These are phyloP conservation scores for Anolis apletophallus DNA, from an alignment of 2,797 vertebrate genomes.

Conservation along the genomic window DNA sequence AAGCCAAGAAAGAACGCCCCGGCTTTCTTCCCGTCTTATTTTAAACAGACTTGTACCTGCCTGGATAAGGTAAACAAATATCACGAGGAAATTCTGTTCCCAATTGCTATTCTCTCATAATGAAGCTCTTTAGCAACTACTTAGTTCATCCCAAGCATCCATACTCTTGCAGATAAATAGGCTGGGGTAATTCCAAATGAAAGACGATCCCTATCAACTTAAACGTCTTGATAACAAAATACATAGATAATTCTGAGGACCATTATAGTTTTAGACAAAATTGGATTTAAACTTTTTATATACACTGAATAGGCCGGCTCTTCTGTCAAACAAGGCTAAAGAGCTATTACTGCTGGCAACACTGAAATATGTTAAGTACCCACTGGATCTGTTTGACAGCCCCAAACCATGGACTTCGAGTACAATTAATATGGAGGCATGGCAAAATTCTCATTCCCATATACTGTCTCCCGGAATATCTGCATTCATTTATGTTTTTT, in stretches of 20 bases:
- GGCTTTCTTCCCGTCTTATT: not conserved
- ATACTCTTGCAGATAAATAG: not conserved
- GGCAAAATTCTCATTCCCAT: not conserved
- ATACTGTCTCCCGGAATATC: too few relatives aligned
- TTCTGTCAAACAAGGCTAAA: not conserved
- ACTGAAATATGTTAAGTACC: not conserved
- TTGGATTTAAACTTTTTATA: not conserved
- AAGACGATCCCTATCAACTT: not conserved
- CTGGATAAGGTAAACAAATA: not conserved
- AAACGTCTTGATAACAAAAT: too few relatives aligned
- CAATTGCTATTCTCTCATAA: not conserved
- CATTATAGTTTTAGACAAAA: not conserved
- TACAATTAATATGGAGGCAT: not conserved
- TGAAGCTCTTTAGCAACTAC: not conserved
- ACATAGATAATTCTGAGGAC: not conserved
- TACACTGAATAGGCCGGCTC: not conserved
- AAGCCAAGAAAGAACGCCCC: not conserved
- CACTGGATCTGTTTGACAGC: too few relatives aligned
- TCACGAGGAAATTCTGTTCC: not conserved
- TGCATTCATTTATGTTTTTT: too few relatives aligned
- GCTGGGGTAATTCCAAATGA: not conserved
- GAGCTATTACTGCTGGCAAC: not conserved
- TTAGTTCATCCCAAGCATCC: too few relatives aligned
- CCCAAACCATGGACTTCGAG: not conserved
- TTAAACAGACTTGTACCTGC: not conserved